Percentiles rank a stretch among this genome's conserved stretches.
phyloP scores from a whole-genome alignment of 2,888 invertebrate genomes.

The Hypolimnas misippus region DNA sequence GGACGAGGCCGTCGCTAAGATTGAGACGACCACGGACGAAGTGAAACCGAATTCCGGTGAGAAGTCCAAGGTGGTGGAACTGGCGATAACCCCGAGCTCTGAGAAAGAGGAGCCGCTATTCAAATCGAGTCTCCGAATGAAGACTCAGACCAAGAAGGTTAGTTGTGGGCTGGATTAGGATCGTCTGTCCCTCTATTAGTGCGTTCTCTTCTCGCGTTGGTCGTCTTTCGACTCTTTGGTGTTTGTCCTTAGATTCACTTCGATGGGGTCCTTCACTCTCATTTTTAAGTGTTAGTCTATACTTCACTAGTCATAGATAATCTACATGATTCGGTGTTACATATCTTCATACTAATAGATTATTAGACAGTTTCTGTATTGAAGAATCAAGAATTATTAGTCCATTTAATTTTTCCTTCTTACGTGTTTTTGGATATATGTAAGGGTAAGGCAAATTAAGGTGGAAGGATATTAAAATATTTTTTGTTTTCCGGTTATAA shows the following conservation, averaged over 20 bases:
- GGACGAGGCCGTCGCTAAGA: conserved; percentile 75
- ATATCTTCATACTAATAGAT: conserved; percentile 28
- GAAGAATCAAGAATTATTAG: not conserved
- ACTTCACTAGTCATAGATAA: conserved; percentile 32
- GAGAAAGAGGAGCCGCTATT: conserved; percentile 79
- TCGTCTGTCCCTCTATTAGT: conserved; percentile 66
- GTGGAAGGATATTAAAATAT: conserved; percentile 52
- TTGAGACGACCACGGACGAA: conserved; percentile 78
- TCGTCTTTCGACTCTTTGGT: conserved; percentile 34
- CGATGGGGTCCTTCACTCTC: conserved; percentile 29
- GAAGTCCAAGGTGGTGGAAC: conserved; percentile 59
- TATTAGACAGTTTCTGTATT: conserved; percentile 1
- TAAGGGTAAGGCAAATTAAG: not conserved
- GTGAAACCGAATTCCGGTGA: conserved; percentile 71
- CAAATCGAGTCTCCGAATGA: conserved; percentile 78
- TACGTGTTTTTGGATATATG: conserved; percentile 4
- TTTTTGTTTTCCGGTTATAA: conserved; percentile 72
- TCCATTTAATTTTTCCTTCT: not conserved
- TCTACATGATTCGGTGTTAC: conserved; percentile 27
- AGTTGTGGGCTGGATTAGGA: conserved; percentile 59
- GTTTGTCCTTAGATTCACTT: conserved; percentile 36
- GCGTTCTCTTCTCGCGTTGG: conserved; percentile 57
- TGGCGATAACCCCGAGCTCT: conserved; percentile 60
- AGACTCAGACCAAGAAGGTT: conserved; percentile 73
- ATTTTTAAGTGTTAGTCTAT: conserved; percentile 31